These are phyloP conservation scores for Felis chaus DNA, from an alignment of 2,113 vertebrate species.

Conservation along the genomic window DNA sequence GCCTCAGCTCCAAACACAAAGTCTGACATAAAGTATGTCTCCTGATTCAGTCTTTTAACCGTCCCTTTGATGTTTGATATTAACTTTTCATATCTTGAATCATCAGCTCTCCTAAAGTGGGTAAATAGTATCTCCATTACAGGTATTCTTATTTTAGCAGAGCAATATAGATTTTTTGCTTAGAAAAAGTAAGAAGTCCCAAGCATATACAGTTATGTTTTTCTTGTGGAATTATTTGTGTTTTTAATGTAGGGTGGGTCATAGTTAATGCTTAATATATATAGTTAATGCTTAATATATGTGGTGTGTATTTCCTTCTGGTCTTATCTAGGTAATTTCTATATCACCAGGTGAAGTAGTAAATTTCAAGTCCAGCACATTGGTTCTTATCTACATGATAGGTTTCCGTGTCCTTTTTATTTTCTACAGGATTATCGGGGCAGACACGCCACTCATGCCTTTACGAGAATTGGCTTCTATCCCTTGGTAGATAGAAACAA, in stretches of 20 bases:
- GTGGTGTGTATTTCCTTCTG: neutral
- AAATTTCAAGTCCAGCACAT: neutral
- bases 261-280: neutral
- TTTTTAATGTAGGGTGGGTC: neutral
- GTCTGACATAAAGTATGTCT: neutral
- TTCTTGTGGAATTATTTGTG: neutral
- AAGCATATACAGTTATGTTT: neutral
- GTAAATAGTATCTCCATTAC: neutral
- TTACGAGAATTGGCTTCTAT: neutral
- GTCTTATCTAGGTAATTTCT: neutral
- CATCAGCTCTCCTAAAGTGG: neutral
- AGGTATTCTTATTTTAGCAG: neutral
- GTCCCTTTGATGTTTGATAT: neutral
- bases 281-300: neutral
- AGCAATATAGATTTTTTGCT: neutral
- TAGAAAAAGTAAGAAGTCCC: neutral
- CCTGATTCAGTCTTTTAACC: neutral
- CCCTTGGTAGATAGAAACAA: neutral
- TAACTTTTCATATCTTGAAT: conserved; percentile 8
- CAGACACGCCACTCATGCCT: neutral
- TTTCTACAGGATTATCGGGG: neutral
- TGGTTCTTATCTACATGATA: neutral
- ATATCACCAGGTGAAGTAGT: neutral
- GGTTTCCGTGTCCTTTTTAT: neutral
- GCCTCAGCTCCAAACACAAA: neutral